These are phyloP conservation scores for Anguilla marmorata DNA, from an alignment of 2,797 vertebrate genomes.

Conservation along the genomic window DNA sequence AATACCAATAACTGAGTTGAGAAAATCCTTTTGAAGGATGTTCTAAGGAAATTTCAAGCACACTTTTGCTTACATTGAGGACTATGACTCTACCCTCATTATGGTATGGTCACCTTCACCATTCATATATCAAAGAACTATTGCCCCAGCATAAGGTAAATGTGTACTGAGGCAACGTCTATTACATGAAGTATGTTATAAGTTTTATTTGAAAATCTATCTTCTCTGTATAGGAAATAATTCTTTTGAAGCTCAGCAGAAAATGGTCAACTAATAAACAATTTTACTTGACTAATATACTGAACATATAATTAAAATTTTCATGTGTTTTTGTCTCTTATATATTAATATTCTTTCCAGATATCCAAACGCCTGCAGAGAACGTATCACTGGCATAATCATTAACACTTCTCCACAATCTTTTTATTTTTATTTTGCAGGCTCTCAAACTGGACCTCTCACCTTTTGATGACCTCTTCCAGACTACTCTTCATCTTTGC, in stretches of 20 bases:
- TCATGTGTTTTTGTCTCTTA: background rate
- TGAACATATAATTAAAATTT: background rate
- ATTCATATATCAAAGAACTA: background rate
- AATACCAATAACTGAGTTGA: background rate
- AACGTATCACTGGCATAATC: background rate
- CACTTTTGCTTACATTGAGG: background rate
- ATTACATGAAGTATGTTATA: background rate
- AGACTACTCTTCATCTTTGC: conserved; percentile 68
- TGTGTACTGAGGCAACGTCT: background rate
- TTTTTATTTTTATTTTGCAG: background rate
- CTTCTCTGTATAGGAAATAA: background rate
- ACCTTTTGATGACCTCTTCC: conserved; percentile 76
- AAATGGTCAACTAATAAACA: background rate
- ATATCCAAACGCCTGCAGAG: too few species aligned
- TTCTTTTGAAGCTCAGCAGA: background rate
- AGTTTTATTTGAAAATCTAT: background rate
- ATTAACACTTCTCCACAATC: background rate
- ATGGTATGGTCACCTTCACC: background rate
- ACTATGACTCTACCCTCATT: background rate
- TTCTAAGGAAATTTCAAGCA: background rate
- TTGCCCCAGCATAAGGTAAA: background rate
- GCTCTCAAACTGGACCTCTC: conserved; percentile 27
- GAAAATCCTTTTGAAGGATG: background rate
- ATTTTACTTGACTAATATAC: background rate
- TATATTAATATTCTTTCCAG: background rate